phyloP scores from a whole-genome alignment of 2,113 vertebrate genomes.

The Sorex fumeus region DNA sequence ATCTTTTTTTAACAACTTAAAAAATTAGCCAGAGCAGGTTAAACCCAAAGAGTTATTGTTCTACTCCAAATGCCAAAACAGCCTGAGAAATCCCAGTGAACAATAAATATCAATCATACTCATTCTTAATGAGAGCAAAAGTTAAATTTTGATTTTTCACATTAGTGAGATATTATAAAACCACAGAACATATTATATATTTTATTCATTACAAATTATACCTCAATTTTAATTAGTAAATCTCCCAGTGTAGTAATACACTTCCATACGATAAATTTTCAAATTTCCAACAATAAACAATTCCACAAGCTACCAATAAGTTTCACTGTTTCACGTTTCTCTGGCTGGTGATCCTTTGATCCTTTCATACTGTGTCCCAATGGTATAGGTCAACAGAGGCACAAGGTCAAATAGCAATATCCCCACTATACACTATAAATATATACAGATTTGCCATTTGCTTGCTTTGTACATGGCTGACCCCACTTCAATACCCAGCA shows the following conservation, averaged over 20 bases:
- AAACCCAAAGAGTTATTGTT: constrained; percentile 48
- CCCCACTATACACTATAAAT: neutral
- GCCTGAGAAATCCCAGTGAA: constrained; percentile 31
- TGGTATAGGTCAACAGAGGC: neutral
- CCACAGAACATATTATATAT: constrained; percentile 33
- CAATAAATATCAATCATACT: constrained; percentile 60
- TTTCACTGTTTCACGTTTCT: neutral
- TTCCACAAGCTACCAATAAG: neutral
- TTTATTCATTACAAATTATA: constrained; percentile 44
- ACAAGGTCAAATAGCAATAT: neutral
- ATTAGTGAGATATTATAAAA: neutral
- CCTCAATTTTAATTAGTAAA: constrained; percentile 51
- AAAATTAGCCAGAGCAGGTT: constrained; percentile 60
- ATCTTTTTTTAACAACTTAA: constrained; percentile 65
- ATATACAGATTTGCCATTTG: too few species aligned
- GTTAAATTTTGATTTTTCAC: constrained; percentile 55
- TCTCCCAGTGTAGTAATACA: neutral
- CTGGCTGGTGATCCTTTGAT: neutral
- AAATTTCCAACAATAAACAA: neutral
- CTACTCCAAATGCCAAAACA: constrained; percentile 54
- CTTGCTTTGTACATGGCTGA: too few species aligned
- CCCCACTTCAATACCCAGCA: too few species aligned
- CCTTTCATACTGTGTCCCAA: constrained; percentile 16
- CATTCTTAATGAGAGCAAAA: constrained; percentile 66
- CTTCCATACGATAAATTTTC: constrained; percentile 2